Percentiles rank a stretch among this genome's conserved stretches.
Conservation (phyloP, 2,797 vertebrate species). For the Epinephelus coioides region DNA sequence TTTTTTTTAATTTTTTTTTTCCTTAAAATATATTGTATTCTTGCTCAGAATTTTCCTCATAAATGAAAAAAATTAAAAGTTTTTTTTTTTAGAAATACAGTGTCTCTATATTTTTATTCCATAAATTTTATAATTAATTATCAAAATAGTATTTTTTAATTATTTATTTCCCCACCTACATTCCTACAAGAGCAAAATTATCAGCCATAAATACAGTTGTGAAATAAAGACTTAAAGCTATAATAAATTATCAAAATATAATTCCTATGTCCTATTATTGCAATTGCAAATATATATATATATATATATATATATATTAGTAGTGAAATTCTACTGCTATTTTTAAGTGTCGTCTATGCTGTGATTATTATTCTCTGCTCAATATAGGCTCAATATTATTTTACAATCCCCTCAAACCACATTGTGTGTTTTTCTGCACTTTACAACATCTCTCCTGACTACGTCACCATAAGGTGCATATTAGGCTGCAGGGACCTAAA, state of each 20-base stretch:
- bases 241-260: background rate
- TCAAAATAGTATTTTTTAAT: background rate
- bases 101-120: background rate
- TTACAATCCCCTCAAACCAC: background rate
- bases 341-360: background rate
- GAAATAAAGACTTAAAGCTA: background rate
- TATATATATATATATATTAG: too few species aligned
- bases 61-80: background rate
- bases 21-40: background rate
- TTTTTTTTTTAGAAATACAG: background rate
- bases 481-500: background rate
- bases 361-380: background rate
- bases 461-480: background rate
- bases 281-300: background rate
- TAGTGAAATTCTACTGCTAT: background rate
- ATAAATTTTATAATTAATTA: background rate
- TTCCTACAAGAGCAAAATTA: background rate
- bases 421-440: background rate
- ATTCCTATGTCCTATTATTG: background rate
- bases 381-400: background rate
- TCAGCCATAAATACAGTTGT: background rate
- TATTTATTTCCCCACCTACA: background rate
- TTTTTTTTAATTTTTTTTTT: too few species aligned
- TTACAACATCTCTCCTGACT: background rate
- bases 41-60: background rate